Conservation (phyloP, 2,797 vertebrate species). For the Galaxias olidus region DNA sequence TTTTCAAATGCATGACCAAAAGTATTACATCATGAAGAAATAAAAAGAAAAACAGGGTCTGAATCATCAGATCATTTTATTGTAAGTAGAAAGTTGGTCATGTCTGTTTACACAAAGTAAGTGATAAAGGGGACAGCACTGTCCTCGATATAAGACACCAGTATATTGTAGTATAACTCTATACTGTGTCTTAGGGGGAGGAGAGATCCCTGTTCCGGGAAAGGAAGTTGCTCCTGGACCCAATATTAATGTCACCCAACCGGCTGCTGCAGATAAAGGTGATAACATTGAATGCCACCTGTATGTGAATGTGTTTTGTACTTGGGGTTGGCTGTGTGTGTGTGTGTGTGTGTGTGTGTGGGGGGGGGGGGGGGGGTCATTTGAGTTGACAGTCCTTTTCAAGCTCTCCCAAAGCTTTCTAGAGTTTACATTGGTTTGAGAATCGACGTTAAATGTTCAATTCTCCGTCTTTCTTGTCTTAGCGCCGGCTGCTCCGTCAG, state of each 20-base stretch:
- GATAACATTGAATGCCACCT: background rate
- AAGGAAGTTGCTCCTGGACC: slow-evolving; percentile 35
- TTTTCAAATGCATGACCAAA: no score
- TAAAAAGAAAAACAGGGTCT: no score
- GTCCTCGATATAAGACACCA: no score
- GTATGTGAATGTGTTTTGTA: background rate
- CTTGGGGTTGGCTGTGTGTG: background rate
- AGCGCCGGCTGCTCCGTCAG: slow-evolving; percentile 28
- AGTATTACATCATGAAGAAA: no score
- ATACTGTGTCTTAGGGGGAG: slow-evolving; percentile 30
- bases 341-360: background rate
- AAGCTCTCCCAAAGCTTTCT: background rate
- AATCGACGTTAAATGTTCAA: no score
- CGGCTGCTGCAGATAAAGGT: slow-evolving; percentile 58
- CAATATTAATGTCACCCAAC: slow-evolving; percentile 26
- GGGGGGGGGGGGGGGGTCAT: no score
- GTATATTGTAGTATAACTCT: no score
- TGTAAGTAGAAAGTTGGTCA: no score
- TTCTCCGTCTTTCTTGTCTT: background rate
- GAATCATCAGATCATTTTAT: no score
- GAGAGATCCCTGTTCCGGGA: slow-evolving; percentile 13
- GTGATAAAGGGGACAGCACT: no score
- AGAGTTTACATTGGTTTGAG: background rate
- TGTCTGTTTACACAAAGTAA: no score
- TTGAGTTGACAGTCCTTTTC: no score